phyloP scores from a whole-genome alignment of 1,140 invertebrate species.

The Pogonomyrmex californicus region DNA sequence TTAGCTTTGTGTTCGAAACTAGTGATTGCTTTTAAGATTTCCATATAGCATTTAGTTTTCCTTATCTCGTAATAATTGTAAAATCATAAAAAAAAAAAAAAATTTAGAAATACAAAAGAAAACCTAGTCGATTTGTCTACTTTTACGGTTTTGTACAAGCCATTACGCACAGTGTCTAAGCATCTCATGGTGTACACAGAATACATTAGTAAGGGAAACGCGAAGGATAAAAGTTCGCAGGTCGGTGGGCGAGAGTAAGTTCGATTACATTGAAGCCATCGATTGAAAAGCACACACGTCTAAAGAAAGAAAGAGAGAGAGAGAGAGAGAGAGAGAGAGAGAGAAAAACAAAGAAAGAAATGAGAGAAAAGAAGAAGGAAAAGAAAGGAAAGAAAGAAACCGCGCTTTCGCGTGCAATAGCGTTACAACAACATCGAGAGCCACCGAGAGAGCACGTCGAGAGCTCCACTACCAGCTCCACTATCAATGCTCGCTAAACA shows the following conservation, averaged over 20 bases:
- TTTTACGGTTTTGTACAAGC: conserved; percentile 7
- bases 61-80: neutral
- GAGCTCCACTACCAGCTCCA: conserved; percentile 32
- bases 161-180: conserved; percentile 39
- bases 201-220: neutral
- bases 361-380: neutral
- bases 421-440: conserved; percentile 59
- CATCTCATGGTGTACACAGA: conserved; percentile 28
- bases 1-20: neutral
- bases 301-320: conserved; percentile 22
- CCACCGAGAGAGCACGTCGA: conserved; percentile 38
- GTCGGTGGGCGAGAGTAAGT: conserved; percentile 36
- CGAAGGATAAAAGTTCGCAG: conserved; percentile 9
- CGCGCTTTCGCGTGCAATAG: conserved; percentile 49
- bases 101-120: neutral
- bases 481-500: conserved; percentile 57
- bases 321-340: neutral
- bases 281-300: conserved; percentile 47
- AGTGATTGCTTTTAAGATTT: neutral
- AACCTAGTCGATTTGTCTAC: conserved; percentile 1
- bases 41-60: neutral
- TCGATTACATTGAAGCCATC: conserved; percentile 57
- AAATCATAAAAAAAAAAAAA: conserved; percentile 9
- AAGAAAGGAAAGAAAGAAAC: conserved; percentile 8
- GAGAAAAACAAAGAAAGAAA: neutral